phyloP scores from a whole-genome alignment of 2,797 vertebrate species.

The Silurus lanzhouensis region DNA sequence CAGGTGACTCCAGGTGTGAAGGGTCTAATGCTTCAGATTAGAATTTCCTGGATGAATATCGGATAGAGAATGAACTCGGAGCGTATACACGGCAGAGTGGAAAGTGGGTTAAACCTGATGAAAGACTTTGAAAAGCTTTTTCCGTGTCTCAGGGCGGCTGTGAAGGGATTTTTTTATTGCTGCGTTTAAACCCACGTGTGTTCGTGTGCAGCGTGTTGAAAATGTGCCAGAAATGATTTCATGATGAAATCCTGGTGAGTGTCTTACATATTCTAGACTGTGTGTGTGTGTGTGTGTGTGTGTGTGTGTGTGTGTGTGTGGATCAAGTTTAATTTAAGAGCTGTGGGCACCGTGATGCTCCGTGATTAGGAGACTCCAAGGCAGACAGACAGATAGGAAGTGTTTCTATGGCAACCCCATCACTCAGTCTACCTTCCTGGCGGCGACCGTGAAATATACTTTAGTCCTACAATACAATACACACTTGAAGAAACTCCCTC shows the following conservation, averaged over 20 bases:
- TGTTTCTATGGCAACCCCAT: conserved; percentile 48
- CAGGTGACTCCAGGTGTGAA: not conserved
- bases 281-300: not conserved
- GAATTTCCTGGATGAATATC: conserved; percentile 16
- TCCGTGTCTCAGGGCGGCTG: conserved; percentile 1
- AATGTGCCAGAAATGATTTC: not conserved
- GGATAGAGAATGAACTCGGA: conserved; percentile 44
- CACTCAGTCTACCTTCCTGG: conserved; percentile 12
- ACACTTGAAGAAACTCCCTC: not conserved
- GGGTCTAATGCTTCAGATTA: too few species aligned
- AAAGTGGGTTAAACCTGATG: conserved; percentile 47
- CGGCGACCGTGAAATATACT: not conserved
- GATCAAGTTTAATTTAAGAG: conserved; percentile 38
- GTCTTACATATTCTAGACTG: not conserved
- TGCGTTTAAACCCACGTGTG: not conserved
- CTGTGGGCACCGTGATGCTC: conserved; percentile 21
- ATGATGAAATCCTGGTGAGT: conserved; percentile 15
- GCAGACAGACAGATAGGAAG: conserved; percentile 38
- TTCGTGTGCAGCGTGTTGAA: not conserved
- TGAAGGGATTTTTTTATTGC: conserved; percentile 9
- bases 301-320: conserved; percentile 13
- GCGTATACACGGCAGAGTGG: conserved; percentile 21
- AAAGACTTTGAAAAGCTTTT: conserved; percentile 45
- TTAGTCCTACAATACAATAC: not conserved
- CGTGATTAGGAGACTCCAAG: conserved; percentile 47